These are phyloP conservation scores for Vidua chalybeata DNA, from an alignment of 2,113 vertebrate genomes.

Conservation along the genomic window DNA sequence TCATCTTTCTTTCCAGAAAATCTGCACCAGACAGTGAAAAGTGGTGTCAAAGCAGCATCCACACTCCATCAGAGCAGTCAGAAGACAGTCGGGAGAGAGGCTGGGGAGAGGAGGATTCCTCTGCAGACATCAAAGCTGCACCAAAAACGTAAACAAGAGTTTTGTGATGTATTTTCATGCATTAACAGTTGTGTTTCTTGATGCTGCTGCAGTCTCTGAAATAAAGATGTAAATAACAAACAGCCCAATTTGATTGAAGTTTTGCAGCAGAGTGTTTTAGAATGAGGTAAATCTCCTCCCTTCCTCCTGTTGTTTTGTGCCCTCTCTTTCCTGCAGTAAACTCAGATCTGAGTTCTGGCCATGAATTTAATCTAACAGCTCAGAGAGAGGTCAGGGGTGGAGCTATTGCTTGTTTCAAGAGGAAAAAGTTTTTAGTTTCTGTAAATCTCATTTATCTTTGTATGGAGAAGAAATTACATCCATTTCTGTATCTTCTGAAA, in stretches of 20 bases:
- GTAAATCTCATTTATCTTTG: background rate
- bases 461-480: background rate
- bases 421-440: background rate
- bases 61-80: conserved; percentile 45
- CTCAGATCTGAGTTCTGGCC: background rate
- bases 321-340: background rate
- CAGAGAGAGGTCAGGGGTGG: background rate
- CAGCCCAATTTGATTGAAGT: background rate
- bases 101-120: conserved; percentile 34
- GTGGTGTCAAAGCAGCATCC: conserved; percentile 65
- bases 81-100: conserved; percentile 58
- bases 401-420: background rate
- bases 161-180: background rate
- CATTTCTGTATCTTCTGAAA: background rate
- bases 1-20: conserved; percentile 53
- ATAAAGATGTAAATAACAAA: background rate
- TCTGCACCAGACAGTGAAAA: conserved; percentile 68
- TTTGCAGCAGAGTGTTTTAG: background rate
- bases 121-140: conserved; percentile 11
- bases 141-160: conserved; percentile 65
- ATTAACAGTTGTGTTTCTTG: background rate
- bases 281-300: background rate
- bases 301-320: background rate
- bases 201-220: background rate
- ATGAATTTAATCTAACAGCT: background rate